phyloP scores from a whole-genome alignment of 2,113 vertebrate species.

The Rousettus leschenaultii region DNA sequence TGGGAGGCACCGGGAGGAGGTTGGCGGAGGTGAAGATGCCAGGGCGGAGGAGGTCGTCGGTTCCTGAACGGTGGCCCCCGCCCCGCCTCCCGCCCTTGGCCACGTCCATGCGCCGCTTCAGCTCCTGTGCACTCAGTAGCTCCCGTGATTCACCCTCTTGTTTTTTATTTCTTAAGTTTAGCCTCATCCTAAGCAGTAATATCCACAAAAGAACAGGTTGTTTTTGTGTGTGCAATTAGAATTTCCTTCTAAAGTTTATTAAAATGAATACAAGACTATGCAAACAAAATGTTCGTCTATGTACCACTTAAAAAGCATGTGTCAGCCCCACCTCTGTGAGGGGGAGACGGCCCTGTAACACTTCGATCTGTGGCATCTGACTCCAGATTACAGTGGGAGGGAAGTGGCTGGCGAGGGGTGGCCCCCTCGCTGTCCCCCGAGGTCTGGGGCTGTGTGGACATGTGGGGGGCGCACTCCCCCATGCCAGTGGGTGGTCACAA shows the following conservation, averaged over 20 bases:
- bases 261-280: neutral
- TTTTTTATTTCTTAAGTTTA: slow-evolving; percentile 4
- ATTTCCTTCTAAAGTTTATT: neutral
- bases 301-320: neutral
- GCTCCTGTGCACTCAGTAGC: neutral
- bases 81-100: neutral
- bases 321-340: neutral
- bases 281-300: neutral
- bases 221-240: neutral
- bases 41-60: too few species aligned
- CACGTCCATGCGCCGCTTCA: fast-evolving
- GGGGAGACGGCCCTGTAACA: neutral
- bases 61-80: neutral
- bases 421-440: fast-evolving
- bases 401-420: neutral
- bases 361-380: neutral
- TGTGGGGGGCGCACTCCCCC: neutral
- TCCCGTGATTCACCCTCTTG: neutral
- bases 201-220: neutral
- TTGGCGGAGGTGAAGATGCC: neutral
- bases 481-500: neutral
- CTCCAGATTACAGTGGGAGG: neutral
- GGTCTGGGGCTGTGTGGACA: neutral
- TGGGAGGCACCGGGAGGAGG: neutral
- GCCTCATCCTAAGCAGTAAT: neutral